phyloP scores from a whole-genome alignment of 2,113 vertebrate genomes.

The Propithecus coquereli region DNA sequence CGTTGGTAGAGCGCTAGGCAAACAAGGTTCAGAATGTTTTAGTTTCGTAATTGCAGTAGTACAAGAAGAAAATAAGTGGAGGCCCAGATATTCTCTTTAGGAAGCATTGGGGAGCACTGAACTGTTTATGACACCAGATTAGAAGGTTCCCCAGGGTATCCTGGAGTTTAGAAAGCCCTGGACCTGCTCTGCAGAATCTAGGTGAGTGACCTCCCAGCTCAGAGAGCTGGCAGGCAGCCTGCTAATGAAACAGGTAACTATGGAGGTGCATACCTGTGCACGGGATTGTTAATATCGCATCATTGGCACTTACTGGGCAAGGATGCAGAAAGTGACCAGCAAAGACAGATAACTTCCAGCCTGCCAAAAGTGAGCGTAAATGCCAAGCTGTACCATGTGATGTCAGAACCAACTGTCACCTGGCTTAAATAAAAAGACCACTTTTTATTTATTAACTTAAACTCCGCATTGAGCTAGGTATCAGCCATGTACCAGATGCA shows the following conservation, averaged over 20 bases:
- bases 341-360: not conserved
- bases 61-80: not conserved
- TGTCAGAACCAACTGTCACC: not conserved
- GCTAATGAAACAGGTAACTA: not conserved
- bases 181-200: not conserved
- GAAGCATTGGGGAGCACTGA: not conserved
- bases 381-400: not conserved
- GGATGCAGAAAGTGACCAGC: not conserved
- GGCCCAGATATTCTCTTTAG: not conserved
- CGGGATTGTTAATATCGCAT: fast-evolving
- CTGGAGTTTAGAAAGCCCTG: not conserved
- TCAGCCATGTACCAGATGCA: not conserved
- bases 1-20: not conserved
- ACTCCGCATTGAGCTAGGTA: not conserved
- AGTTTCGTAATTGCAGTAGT: not conserved
- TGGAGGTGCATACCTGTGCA: not conserved
- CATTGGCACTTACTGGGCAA: not conserved
- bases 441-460: not conserved
- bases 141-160: not conserved
- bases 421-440: not conserved
- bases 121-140: not conserved
- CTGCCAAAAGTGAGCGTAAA: not conserved
- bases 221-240: not conserved
- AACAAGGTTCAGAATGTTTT: not conserved
- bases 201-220: not conserved